A percentile compares a stretch with the other conserved stretches of the same genome.
Conservation (phyloP, 2,113 vertebrate genomes). For the Chrysochloris asiatica region DNA sequence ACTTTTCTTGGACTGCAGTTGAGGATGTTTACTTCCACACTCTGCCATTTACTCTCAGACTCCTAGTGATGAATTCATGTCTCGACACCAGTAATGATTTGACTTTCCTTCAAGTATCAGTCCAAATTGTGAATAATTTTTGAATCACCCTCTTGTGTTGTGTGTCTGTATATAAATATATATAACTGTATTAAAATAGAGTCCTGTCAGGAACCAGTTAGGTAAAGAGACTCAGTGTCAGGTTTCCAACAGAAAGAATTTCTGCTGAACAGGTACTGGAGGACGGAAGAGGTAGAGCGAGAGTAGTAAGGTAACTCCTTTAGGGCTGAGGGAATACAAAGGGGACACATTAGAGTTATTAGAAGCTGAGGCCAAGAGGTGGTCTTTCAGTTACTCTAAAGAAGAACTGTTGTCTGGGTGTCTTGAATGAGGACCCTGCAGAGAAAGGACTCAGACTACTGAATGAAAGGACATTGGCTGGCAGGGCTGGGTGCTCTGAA, state of each 20-base stretch:
- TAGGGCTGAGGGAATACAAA: background rate
- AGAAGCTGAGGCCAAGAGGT: background rate
- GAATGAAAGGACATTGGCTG: background rate
- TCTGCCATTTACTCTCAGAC: too few relatives aligned
- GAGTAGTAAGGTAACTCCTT: too few relatives aligned
- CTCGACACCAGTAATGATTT: too few relatives aligned
- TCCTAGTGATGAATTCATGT: too few relatives aligned
- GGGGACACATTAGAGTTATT: rapidly evolving
- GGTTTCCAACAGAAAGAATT: conserved; percentile 1
- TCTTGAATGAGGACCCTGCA: background rate
- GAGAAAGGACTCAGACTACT: background rate
- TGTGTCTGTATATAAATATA: too few relatives aligned
- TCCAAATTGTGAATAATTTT: too few relatives aligned
- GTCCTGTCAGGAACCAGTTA: background rate
- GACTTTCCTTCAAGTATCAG: too few relatives aligned
- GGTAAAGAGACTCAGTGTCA: background rate
- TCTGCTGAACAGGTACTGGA: background rate
- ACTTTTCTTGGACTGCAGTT: too few relatives aligned
- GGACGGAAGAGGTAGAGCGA: background rate
- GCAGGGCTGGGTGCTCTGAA: background rate
- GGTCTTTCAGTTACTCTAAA: background rate
- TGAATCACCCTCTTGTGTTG: too few relatives aligned
- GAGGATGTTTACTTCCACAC: too few relatives aligned
- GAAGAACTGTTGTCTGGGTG: background rate
- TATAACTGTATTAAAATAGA: background rate